These are phyloP conservation scores for Anarsia innoxiella DNA, from an alignment of 2,888 invertebrate species.

Conservation along the genomic window DNA sequence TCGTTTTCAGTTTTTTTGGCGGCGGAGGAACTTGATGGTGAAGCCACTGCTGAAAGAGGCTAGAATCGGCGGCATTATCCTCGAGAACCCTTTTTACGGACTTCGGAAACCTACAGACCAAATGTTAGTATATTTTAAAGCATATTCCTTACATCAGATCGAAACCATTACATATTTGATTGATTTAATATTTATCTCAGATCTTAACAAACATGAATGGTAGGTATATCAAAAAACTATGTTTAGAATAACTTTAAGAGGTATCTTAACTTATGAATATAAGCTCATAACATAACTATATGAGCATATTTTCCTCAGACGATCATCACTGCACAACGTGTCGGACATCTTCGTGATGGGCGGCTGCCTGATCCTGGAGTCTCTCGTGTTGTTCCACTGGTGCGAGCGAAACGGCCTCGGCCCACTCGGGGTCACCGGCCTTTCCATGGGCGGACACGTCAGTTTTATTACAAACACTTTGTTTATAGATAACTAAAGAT, in stretches of 20 bases:
- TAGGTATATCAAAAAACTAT: too few relatives aligned
- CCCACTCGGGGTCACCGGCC: conserved; percentile 94
- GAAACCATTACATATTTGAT: too few relatives aligned
- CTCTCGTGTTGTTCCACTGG: conserved; percentile 94
- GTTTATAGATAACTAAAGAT: too few relatives aligned
- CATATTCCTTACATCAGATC: too few relatives aligned
- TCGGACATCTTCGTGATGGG: conserved; percentile 99
- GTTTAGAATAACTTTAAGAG: too few relatives aligned
- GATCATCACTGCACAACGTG: conserved; percentile 95
- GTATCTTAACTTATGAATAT: too few relatives aligned
- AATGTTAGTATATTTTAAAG: conserved; percentile 83
- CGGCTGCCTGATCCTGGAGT: conserved; percentile 95
- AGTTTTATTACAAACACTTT: too few relatives aligned
- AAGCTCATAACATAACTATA: too few relatives aligned
- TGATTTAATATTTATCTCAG: too few relatives aligned
- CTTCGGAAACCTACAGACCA: conserved; percentile 90
- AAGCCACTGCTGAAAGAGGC: conserved; percentile 91
- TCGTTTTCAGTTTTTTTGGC: conserved; percentile 87
- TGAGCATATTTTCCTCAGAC: too few relatives aligned
- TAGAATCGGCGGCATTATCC: conserved; percentile 93
- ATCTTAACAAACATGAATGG: too few relatives aligned
- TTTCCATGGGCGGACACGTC: conserved; percentile 99
- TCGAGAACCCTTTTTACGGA: conserved; percentile 98
- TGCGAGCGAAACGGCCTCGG: conserved; percentile 93
- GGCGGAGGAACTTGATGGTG: conserved; percentile 91